These are phyloP conservation scores for Cheirogaleus major DNA, from an alignment of 2,797 vertebrate species.

Conservation along the genomic window DNA sequence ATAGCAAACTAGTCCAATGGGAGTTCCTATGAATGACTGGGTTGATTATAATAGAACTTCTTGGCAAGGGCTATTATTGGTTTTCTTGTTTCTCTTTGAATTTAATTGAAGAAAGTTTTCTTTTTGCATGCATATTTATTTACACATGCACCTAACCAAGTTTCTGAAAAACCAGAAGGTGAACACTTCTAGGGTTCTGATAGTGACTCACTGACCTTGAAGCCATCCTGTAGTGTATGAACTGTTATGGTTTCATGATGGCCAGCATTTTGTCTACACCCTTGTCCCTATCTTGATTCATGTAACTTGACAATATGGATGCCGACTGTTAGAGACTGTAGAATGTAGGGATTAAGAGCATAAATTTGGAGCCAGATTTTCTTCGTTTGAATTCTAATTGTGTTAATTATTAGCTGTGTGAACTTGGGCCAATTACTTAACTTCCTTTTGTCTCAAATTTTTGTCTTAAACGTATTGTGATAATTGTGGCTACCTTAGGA, in stretches of 20 bases:
- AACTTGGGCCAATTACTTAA: not conserved
- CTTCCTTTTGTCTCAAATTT: not conserved
- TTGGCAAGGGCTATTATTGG: not conserved
- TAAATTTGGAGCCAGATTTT: not conserved
- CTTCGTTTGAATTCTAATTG: not conserved
- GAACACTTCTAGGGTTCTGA: not conserved
- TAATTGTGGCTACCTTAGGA: not conserved
- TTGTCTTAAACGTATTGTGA: not conserved
- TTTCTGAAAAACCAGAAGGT: not conserved
- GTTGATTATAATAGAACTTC: not conserved
- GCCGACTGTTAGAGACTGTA: not conserved
- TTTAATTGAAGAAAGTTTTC: not conserved
- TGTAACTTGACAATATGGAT: not conserved
- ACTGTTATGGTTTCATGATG: not conserved
- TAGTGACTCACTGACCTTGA: not conserved
- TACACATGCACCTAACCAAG: not conserved
- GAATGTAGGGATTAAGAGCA: not conserved
- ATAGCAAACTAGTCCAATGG: not conserved
- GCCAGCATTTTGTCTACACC: not conserved
- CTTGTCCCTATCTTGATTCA: not conserved
- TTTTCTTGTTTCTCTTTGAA: conserved; percentile 6
- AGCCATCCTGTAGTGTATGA: not conserved
- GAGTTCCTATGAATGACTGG: not conserved
- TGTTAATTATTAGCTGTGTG: not conserved
- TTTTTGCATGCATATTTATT: not conserved